A percentile compares a stretch with the other conserved stretches of the same genome.
Conservation (phyloP, 2,888 invertebrate genomes). For the Philaethria dido region DNA sequence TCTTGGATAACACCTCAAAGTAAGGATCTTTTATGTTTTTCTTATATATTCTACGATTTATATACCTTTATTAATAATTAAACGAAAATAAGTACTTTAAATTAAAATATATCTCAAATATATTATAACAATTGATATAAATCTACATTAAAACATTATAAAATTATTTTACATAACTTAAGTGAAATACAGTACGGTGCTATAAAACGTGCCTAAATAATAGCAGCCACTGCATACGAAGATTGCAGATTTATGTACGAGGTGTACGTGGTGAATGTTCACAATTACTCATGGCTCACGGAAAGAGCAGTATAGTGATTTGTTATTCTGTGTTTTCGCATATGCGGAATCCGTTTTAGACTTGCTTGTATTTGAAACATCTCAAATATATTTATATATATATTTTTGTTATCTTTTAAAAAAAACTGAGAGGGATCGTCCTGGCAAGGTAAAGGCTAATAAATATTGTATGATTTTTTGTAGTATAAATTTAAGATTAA, state of each 20-base stretch:
- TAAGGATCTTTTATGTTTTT: too few species aligned
- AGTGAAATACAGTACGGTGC: constrained; percentile 8
- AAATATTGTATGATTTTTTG: too few species aligned
- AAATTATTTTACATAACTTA: constrained; percentile 5
- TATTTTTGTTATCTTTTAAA: too few species aligned
- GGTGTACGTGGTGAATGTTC: constrained; percentile 7
- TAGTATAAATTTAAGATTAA: too few species aligned
- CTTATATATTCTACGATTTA: too few species aligned
- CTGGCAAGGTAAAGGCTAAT: too few species aligned
- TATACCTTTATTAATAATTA: not conserved
- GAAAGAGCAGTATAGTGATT: constrained; percentile 8
- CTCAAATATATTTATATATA: too few species aligned
- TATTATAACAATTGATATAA: not conserved
- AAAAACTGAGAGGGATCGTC: too few species aligned
- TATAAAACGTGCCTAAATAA: constrained; percentile 7
- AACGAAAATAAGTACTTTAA: not conserved
- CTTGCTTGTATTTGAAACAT: too few species aligned
- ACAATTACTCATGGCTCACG: constrained; percentile 11
- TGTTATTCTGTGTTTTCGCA: constrained; percentile 7
- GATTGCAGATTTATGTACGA: constrained; percentile 19
- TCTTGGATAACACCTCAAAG: too few species aligned
- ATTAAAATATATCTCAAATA: not conserved
- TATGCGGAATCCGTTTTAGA: not conserved
- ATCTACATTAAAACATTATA: too few species aligned
- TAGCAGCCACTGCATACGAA: constrained; percentile 9